Percentiles rank a stretch among this genome's conserved stretches.
Evolutionary conservation across 2,797 vertebrate genomes (phyloP).

Genomic region (Phaenicophaeus curvirostris): DNA sequence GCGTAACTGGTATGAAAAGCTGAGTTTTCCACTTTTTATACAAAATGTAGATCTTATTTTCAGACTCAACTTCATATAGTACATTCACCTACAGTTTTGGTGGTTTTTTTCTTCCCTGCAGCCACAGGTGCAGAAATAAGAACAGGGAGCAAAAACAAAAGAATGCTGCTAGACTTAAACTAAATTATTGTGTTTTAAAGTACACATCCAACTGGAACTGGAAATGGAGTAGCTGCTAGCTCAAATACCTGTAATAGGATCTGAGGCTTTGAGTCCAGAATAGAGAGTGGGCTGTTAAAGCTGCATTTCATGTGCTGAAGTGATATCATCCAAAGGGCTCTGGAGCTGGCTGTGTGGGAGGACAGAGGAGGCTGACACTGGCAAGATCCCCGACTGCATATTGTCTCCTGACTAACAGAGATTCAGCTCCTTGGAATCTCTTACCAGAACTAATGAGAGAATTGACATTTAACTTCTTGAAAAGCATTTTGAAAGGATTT

Average conservation of each 20-base stretch:
- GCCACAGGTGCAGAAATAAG: neutral
- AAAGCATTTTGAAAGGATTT: neutral
- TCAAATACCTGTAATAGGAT: neutral
- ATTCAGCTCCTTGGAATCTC: neutral
- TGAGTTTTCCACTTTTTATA: neutral
- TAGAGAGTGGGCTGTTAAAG: neutral
- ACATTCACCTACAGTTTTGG: neutral
- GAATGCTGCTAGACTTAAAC: neutral
- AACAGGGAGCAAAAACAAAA: neutral
- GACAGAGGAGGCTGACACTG: neutral
- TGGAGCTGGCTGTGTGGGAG: neutral
- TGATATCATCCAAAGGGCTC: neutral
- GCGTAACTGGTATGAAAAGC: neutral
- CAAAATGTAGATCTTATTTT: neutral
- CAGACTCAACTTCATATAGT: neutral
- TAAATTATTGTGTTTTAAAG: neutral
- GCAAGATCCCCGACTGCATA: neutral
- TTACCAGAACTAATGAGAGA: neutral
- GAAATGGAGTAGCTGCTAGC: neutral
- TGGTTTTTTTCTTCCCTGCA: neutral
- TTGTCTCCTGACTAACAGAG: neutral
- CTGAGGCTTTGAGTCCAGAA: neutral
- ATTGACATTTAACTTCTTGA: neutral
- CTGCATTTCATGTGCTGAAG: neutral
- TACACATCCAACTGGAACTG: neutral